Conservation (phyloP, 2,888 invertebrate species). For the Drosophila imparisetae region DNA sequence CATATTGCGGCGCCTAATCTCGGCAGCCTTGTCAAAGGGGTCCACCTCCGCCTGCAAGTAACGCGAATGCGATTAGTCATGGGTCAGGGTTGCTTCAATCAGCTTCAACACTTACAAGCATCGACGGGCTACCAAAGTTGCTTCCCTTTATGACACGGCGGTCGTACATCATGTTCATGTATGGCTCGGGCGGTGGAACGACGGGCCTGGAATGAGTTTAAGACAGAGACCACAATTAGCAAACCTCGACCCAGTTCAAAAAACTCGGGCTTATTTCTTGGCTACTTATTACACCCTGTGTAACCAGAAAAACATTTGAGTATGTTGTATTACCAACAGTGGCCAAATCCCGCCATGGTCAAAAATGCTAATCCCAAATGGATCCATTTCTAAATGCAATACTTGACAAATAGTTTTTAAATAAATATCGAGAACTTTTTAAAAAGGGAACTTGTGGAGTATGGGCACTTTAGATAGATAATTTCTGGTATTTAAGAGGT, state of each 20-base stretch:
- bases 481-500: too few relatives aligned
- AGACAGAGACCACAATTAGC: constrained; percentile 58
- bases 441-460: neutral
- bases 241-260: constrained; percentile 72
- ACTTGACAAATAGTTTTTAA: neutral
- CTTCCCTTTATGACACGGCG: constrained; percentile 93
- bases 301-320: neutral
- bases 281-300: neutral
- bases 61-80: constrained; percentile 32
- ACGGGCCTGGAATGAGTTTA: constrained; percentile 75
- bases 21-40: constrained; percentile 83
- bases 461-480: neutral
- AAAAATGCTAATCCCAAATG: neutral
- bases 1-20: constrained; percentile 88
- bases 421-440: neutral
- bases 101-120: constrained; percentile 71
- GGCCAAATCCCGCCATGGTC: too few relatives aligned
- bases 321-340: neutral
- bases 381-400: neutral
- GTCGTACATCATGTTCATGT: constrained; percentile 95
- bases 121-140: constrained; percentile 86
- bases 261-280: constrained; percentile 17
- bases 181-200: constrained; percentile 84
- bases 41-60: constrained; percentile 84
- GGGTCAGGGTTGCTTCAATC: constrained; percentile 56